A percentile compares a stretch with the other conserved stretches of the same genome.
phyloP scores from a whole-genome alignment of 2,888 invertebrate genomes.

The Melieria crassipennis region DNA sequence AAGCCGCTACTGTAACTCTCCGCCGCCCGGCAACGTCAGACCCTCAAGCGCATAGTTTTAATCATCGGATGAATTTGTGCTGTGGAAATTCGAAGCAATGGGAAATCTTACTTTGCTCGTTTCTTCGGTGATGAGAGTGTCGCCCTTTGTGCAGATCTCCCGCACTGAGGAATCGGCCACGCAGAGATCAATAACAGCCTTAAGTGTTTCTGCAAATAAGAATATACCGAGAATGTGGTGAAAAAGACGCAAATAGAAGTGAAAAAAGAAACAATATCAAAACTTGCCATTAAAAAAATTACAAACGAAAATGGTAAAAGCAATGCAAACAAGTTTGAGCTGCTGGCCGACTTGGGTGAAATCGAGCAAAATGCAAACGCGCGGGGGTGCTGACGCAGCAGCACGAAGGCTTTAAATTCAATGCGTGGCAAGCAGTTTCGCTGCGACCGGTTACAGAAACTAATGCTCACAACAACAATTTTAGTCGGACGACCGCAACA shows the following conservation, averaged over 20 bases:
- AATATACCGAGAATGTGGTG: neutral
- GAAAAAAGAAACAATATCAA: neutral
- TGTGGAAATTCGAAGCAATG: neutral
- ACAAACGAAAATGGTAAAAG: no score
- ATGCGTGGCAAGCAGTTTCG: conserved; percentile 17
- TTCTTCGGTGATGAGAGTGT: conserved; percentile 86
- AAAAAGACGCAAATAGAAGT: no score
- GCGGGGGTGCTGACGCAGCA: no score
- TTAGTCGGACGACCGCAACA: no score
- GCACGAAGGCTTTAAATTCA: neutral
- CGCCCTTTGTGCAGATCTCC: conserved; percentile 92
- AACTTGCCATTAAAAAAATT: neutral
- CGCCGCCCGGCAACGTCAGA: conserved; percentile 40
- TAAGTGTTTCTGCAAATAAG: conserved; percentile 81
- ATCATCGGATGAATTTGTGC: conserved; percentile 56
- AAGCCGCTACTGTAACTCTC: conserved; percentile 39
- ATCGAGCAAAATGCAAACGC: no score
- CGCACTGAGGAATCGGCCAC: conserved; percentile 87
- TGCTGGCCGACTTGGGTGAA: no score
- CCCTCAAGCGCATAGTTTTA: conserved; percentile 63
- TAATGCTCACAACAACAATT: no score
- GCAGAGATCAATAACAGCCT: conserved; percentile 88
- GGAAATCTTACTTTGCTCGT: conserved; percentile 80
- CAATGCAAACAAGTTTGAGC: no score
- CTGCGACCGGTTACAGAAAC: no score